Evolutionary conservation across 2,888 invertebrate species (phyloP), one percentile per base, ranked within the genome.

Genomic region (Limnephilus auricula): DNA sequence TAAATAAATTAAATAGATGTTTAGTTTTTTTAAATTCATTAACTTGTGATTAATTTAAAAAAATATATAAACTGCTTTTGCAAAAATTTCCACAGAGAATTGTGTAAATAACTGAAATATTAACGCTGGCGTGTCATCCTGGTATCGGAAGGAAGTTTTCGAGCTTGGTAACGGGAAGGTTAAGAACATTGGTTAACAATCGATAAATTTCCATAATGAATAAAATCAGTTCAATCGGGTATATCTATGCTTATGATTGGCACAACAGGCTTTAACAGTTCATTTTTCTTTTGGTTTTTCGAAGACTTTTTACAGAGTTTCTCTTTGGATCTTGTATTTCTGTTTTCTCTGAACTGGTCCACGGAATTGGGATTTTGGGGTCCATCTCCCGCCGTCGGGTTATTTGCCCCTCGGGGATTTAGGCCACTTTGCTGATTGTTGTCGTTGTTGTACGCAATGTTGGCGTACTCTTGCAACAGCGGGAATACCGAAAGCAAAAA

Each of bases 381-480:
- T 13, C 34, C 79, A 18, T 92, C 92, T 10, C 37, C 84, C 3
- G 83, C 78, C 25, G 45, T 45, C 4, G 87, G 90, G 40, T 89
- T 89, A 96, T 94, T 94, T 95, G 94, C 94, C 95, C 94, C 92
- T 96, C 93, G 94, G 85, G 34, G 45, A 65, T 65, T 65, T 18
- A 45, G 31, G 94, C 93, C 94, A 88, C 91, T 93, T 92, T 94
- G 94, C 79, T 93, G 93, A 94, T 93, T 95, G 80, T 94, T 94
- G 93, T 97, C 98, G 93, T 97, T 97, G 95, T 97, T 97, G 95
- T 99, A 99, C 10, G 99, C 99, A 93, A 99, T 99, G 95, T 99
- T 99, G 32, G 99, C 99, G 95, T 99, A 99, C 94, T 99, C 99
- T 96, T 99, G 99, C 84, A 99, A 96, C 93, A 99, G 96, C 0